Percentiles rank a stretch among this genome's conserved stretches.
Evolutionary conservation across 2,888 invertebrate species (phyloP).

Genomic region (Uloborus plumipes): DNA sequence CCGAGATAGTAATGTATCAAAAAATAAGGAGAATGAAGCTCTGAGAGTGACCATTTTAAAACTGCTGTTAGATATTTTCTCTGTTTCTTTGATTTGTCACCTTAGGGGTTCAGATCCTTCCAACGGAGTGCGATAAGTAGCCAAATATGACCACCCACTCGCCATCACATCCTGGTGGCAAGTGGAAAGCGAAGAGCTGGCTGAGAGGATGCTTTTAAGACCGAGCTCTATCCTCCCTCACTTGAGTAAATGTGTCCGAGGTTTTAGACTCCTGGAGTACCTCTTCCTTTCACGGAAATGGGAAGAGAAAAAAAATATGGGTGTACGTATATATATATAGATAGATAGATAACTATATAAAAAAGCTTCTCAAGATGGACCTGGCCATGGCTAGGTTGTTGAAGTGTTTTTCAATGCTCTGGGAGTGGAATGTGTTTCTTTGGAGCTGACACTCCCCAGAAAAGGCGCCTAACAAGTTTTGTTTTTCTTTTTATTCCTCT

Average conservation of each 20-base stretch:
- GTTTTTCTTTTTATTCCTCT: conserved; percentile 18
- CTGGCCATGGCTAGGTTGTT: conserved; percentile 43
- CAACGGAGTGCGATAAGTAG: not conserved
- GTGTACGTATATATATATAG: too few relatives aligned
- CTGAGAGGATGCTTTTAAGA: conserved; percentile 57
- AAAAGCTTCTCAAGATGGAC: conserved; percentile 45
- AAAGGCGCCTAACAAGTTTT: conserved; percentile 20
- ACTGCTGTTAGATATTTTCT: too few relatives aligned
- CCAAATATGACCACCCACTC: conserved; percentile 33
- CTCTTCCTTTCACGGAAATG: conserved; percentile 52
- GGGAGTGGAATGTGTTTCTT: conserved; percentile 49
- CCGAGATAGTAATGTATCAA: too few relatives aligned
- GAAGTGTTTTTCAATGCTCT: conserved; percentile 62
- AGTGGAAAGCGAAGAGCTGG: conserved; percentile 48
- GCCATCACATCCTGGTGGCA: conserved; percentile 41
- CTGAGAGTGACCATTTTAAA: too few relatives aligned
- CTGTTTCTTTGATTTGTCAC: too few relatives aligned
- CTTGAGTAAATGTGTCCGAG: conserved; percentile 64
- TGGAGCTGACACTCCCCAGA: conserved; percentile 57
- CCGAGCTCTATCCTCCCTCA: conserved; percentile 57
- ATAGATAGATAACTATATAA: conserved; percentile 8
- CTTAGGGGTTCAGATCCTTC: too few relatives aligned
- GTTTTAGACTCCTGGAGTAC: conserved; percentile 55
- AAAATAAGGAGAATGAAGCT: too few relatives aligned
- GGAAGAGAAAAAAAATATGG: conserved; percentile 29